Evolutionary conservation across 1,140 invertebrate genomes (phyloP), one percentile per base, ranked within the genome.

Genomic region (Drosophila asahinai): DNA sequence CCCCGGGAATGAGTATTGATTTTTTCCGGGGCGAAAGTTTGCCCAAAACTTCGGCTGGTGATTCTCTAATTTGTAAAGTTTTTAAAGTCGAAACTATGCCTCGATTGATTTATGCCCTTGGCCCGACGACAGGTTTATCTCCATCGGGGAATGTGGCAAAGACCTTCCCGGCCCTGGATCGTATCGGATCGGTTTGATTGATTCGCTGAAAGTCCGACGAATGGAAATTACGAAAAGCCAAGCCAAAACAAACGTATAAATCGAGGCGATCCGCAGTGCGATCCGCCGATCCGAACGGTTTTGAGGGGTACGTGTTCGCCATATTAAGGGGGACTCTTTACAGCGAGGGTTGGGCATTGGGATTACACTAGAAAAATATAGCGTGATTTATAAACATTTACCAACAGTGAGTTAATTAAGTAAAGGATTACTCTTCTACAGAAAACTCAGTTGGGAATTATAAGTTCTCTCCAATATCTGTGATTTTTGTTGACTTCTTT

Each of bases 111-210:
- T 87, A 87, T 81, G 77, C 65, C 73, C 49, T 67, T 75, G 77
- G 74, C 47, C 51, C 74, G 83, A 75, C 83, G 83, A 81, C 83
- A 78, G 81, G 61, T 78, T 84, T 87, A 89, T 89, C 83, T 87
- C 27, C 27, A 30, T 30, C 27, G 63, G 49, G 63, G 77, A 71
- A 77, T 83, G 77, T 89, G 81, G 66, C 77, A 81, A 68, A 66
- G 62, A 80, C 83, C 83, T 89, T 87, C 77, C 48, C 70, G 61
- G 57, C 58, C 27, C 25, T 22, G 64, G 30, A 64, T 48, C 63
- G 63, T 38, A 66, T 70, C 66, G 62, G 64, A 64, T 49, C 42
- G 60, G 60, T 71, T 67, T 68, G 74, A 87, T 87, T 80, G 84
- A 87, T 87, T 78, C 77, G 84, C 80, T 80, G 83, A 87, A 87